These are phyloP conservation scores for Clunio marinus DNA, from an alignment of 2,888 invertebrate species.

Conservation along the genomic window DNA sequence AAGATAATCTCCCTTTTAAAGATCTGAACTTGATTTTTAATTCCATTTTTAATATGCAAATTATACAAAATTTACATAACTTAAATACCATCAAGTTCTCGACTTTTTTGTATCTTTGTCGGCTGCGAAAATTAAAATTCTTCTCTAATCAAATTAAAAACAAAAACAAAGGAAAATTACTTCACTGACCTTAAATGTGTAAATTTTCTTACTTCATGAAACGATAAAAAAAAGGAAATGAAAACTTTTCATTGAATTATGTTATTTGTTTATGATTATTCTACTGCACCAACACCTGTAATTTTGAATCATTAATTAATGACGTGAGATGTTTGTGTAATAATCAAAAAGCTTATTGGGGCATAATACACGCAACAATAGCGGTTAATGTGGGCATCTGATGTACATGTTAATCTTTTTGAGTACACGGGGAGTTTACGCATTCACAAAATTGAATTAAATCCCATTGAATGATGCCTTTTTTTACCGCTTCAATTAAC, in stretches of 20 bases:
- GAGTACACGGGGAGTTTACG: too few relatives aligned
- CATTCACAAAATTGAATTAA: too few relatives aligned
- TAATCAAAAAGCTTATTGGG: neutral
- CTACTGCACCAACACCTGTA: neutral
- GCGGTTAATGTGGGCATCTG: neutral
- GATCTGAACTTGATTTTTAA: neutral
- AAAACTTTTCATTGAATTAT: neutral
- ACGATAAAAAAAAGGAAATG: neutral
- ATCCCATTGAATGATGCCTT: neutral
- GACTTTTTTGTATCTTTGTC: too few relatives aligned
- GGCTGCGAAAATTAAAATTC: neutral
- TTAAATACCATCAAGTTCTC: neutral
- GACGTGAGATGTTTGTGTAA: neutral
- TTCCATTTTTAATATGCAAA: constrained; percentile 15
- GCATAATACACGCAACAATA: constrained; percentile 12
- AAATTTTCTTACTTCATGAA: too few relatives aligned
- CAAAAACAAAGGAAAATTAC: too few relatives aligned
- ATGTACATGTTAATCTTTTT: neutral
- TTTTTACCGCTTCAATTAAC: constrained; percentile 36
- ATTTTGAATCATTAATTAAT: constrained; percentile 11
- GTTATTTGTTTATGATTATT: neutral
- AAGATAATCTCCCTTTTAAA: too few relatives aligned
- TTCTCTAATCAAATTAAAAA: too few relatives aligned
- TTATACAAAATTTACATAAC: constrained; percentile 12
- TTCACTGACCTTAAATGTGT: too few relatives aligned